phyloP scores from a whole-genome alignment of 2,113 vertebrate species.

The Paramisgurnus dabryanus region DNA sequence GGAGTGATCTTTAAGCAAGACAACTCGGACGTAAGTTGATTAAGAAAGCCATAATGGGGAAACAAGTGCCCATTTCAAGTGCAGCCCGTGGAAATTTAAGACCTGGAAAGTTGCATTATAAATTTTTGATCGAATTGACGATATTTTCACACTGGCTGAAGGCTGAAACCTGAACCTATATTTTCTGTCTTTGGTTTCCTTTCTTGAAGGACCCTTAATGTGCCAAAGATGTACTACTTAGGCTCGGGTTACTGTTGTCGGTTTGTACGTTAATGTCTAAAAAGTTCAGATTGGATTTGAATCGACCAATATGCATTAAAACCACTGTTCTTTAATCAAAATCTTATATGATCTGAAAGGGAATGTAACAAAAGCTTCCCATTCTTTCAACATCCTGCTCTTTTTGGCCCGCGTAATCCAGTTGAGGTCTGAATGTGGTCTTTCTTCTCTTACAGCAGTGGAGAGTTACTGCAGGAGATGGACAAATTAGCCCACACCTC shows the following conservation, averaged over 20 bases:
- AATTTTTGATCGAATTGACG: conserved; percentile 96
- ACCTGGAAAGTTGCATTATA: conserved; percentile 94
- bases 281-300: conserved; percentile 93
- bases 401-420: conserved; percentile 78
- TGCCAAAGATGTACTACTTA: conserved; percentile 82
- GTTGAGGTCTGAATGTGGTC: conserved; percentile 73
- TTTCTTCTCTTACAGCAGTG: conserved; percentile 65
- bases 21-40: conserved; percentile 83
- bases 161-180: conserved; percentile 91
- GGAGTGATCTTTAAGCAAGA: conserved; percentile 87
- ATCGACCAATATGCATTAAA: conserved; percentile 89
- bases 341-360: conserved; percentile 78
- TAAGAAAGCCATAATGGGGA: conserved; percentile 90
- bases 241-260: conserved; percentile 86
- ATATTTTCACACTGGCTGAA: conserved; percentile 91
- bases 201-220: conserved; percentile 92
- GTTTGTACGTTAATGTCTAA: conserved; percentile 86
- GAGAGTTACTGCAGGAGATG: conserved; percentile 67
- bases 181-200: conserved; percentile 94
- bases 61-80: conserved; percentile 86
- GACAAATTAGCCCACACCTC: conserved; percentile 75
- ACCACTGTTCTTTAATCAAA: conserved; percentile 78
- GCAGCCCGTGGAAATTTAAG: conserved; percentile 91
- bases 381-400: conserved; percentile 76
- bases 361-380: conserved; percentile 80